Evolutionary conservation across 2,113 vertebrate species (phyloP).

Genomic region (Gasterosteus nipponicus): DNA sequence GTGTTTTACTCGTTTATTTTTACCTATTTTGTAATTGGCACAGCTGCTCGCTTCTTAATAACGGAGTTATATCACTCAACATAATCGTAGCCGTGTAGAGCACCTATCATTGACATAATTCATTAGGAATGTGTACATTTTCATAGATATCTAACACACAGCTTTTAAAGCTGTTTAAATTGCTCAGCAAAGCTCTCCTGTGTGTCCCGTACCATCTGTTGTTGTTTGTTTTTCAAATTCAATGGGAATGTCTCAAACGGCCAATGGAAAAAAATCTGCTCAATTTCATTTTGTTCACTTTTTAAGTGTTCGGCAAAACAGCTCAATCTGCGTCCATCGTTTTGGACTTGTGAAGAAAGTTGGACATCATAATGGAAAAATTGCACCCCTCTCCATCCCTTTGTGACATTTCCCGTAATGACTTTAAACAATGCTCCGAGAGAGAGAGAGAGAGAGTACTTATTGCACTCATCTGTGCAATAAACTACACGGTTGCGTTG

Average conservation of each 20-base stretch:
- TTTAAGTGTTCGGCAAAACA: constrained; percentile 59
- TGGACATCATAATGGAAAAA: constrained; percentile 37
- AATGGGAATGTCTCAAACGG: constrained; percentile 52
- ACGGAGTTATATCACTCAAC: constrained; percentile 33
- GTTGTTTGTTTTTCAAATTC: constrained; percentile 71
- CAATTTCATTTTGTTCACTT: constrained; percentile 66
- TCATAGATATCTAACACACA: constrained; percentile 29
- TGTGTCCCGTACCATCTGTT: constrained; percentile 70
- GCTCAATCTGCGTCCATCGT: constrained; percentile 55
- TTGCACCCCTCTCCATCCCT: not conserved
- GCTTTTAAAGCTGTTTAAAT: constrained; percentile 36
- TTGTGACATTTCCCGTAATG: constrained; percentile 3
- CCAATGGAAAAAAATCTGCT: constrained; percentile 26
- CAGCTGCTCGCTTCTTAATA: constrained; percentile 40
- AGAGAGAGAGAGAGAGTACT: not conserved
- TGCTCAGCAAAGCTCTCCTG: constrained; percentile 45
- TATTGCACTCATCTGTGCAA: constrained; percentile 23
- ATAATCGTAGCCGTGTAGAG: constrained; percentile 40
- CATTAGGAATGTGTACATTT: constrained; percentile 34
- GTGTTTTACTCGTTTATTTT: constrained; percentile 10
- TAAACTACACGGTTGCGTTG: not conserved
- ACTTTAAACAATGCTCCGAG: constrained; percentile 25
- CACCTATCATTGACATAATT: constrained; percentile 42
- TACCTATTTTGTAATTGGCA: constrained; percentile 26
- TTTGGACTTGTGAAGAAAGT: constrained; percentile 17